A percentile compares a stretch with the other conserved stretches of the same genome.
Conservation (phyloP, 2,797 vertebrate species). For the Chiloscyllium punctatum region DNA sequence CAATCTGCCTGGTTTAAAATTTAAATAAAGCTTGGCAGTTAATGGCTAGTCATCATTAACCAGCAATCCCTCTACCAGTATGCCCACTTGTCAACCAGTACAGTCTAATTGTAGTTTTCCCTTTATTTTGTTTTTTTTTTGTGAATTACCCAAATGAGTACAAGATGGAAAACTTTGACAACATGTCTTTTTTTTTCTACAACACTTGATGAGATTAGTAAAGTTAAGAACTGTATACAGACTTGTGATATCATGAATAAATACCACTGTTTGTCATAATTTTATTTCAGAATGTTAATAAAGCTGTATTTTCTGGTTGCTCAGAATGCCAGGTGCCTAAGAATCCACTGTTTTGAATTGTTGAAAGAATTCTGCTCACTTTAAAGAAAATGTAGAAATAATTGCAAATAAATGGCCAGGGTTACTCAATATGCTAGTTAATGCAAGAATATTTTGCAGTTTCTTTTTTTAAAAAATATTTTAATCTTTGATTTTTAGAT, state of each 20-base stretch:
- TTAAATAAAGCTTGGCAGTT: too few relatives aligned
- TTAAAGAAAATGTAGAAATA: background rate
- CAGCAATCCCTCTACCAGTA: too few relatives aligned
- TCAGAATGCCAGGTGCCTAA: background rate
- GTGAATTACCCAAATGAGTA: too few relatives aligned
- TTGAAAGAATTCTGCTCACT: background rate
- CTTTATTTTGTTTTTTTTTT: too few relatives aligned
- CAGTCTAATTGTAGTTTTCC: too few relatives aligned
- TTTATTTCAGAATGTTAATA: too few relatives aligned
- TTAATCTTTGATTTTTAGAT: slow-evolving; percentile 48
- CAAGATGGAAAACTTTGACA: too few relatives aligned
- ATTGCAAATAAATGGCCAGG: background rate
- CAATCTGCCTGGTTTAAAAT: too few relatives aligned
- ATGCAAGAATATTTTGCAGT: background rate
- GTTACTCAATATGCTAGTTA: background rate
- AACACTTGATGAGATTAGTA: background rate
- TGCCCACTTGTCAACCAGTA: too few relatives aligned
- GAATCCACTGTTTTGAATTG: background rate
- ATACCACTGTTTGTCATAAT: background rate
- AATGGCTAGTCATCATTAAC: too few relatives aligned
- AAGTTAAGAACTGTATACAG: background rate
- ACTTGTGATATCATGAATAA: background rate
- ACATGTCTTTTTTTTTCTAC: too few relatives aligned
- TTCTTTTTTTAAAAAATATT: background rate
- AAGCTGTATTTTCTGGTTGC: background rate